Conservation (phyloP, 2,888 invertebrate species). For the Spisula subtruncata region DNA sequence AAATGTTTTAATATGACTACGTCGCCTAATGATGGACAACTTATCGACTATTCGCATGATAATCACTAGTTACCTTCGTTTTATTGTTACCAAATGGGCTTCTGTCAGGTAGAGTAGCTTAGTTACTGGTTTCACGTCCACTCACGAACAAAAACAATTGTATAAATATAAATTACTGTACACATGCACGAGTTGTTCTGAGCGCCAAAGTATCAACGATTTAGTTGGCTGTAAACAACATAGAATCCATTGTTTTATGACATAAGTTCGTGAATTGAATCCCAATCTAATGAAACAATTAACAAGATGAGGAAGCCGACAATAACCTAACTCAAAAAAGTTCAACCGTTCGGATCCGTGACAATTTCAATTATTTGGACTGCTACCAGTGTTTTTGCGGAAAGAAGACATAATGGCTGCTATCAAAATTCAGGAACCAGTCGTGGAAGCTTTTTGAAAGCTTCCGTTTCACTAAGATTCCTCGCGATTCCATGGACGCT, state of each 20-base stretch:
- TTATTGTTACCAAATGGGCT: slow-evolving; percentile 38
- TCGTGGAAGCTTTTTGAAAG: slow-evolving; percentile 65
- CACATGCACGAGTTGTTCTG: slow-evolving; percentile 6
- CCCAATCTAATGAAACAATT: slow-evolving; percentile 36
- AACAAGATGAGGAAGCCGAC: slow-evolving; percentile 36
- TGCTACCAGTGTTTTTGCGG: slow-evolving; percentile 55
- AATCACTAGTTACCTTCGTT: slow-evolving; percentile 29
- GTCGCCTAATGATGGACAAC: slow-evolving; percentile 54
- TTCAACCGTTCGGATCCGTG: slow-evolving; percentile 56
- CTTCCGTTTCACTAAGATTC: slow-evolving; percentile 66
- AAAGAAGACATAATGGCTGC: slow-evolving; percentile 65
- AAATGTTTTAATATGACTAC: slow-evolving; percentile 65
- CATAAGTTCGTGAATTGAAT: slow-evolving; percentile 25
- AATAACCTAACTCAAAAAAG: slow-evolving; percentile 50
- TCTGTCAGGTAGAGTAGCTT: slow-evolving; percentile 1
- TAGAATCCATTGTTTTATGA: slow-evolving; percentile 25
- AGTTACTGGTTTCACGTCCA: slow-evolving; percentile 15
- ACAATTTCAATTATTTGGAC: slow-evolving; percentile 54
- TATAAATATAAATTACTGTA: slow-evolving; percentile 17
- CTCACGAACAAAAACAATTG: slow-evolving; percentile 28
- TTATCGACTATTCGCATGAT: slow-evolving; percentile 56
- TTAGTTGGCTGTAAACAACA: neutral
- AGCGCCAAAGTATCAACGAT: neutral
- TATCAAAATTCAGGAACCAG: slow-evolving; percentile 69
- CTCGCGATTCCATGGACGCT: slow-evolving; percentile 56